phyloP scores from a whole-genome alignment of 2,797 vertebrate genomes.

The Halcyon leucocephala region DNA sequence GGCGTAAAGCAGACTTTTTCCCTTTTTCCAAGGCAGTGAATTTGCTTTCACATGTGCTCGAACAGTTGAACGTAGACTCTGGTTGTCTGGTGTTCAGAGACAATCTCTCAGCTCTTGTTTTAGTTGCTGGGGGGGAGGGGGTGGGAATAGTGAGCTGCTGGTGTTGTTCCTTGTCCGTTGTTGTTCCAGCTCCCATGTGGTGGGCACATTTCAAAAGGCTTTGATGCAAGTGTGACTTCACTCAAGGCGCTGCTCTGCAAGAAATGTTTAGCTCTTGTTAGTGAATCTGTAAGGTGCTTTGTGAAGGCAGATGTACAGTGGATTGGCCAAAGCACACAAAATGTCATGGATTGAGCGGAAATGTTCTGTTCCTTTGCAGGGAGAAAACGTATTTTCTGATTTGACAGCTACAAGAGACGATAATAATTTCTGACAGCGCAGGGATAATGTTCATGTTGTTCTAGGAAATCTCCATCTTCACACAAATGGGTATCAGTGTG shows the following conservation, averaged over 20 bases:
- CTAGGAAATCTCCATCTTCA: conserved; percentile 43
- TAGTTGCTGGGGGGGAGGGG: not conserved
- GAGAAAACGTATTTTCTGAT: conserved; percentile 3
- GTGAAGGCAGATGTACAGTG: not conserved
- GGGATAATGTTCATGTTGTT: conserved; percentile 49
- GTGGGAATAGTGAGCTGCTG: not conserved
- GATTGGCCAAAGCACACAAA: not conserved
- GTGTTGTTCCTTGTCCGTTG: not conserved
- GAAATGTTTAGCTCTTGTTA: not conserved
- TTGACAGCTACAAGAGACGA: conserved; percentile 21
- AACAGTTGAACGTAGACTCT: not conserved
- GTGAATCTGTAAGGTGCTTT: not conserved
- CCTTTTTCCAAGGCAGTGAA: not conserved
- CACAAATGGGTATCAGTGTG: conserved; percentile 14
- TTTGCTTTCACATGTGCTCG: not conserved
- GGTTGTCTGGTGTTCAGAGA: not conserved
- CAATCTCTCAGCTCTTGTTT: not conserved
- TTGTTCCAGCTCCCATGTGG: not conserved
- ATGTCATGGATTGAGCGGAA: not conserved
- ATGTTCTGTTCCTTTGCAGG: conserved; percentile 3
- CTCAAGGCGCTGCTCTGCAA: not conserved
- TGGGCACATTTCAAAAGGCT: not conserved
- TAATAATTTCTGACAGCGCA: conserved; percentile 20
- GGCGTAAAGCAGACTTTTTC: conserved; percentile 5
- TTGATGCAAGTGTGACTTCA: not conserved